A percentile compares a stretch with the other conserved stretches of the same genome.
phyloP scores from a whole-genome alignment of 2,888 invertebrate species.

The Rutpela maculata region DNA sequence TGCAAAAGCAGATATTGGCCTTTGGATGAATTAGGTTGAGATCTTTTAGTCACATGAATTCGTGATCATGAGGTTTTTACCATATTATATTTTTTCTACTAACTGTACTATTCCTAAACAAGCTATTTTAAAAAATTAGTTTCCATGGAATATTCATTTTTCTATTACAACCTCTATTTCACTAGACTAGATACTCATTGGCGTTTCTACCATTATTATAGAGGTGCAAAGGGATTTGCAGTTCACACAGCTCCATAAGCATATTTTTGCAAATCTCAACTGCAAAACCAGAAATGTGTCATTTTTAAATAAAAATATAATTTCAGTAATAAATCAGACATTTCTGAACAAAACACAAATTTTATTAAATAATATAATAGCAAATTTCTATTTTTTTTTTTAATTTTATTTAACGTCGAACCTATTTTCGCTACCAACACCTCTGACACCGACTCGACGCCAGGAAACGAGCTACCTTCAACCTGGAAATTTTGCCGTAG shows the following conservation, averaged over 20 bases:
- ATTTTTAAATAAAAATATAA: too few species aligned
- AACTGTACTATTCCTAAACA: too few species aligned
- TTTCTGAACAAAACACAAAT: neutral
- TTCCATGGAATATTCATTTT: neutral
- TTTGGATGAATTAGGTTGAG: conserved; percentile 8
- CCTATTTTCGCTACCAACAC: too few species aligned
- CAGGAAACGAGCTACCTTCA: too few species aligned
- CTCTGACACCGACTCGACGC: too few species aligned
- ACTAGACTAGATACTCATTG: neutral
- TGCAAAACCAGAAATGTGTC: conserved; percentile 11
- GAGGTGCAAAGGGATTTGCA: neutral
- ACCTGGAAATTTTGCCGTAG: too few species aligned
- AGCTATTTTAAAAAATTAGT: neutral
- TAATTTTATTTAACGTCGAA: too few species aligned
- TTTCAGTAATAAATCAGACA: neutral
- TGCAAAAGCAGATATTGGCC: conserved; percentile 28
- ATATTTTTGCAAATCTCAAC: neutral
- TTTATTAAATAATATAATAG: too few species aligned
- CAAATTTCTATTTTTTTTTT: too few species aligned
- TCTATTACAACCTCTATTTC: neutral
- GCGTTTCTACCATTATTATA: neutral
- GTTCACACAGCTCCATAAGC: neutral
- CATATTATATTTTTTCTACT: neutral
- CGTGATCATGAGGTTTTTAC: neutral
- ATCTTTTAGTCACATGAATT: conserved; percentile 3